Percentiles rank a stretch among this genome's conserved stretches.
These are phyloP conservation scores for Cantharis lateralis DNA, from an alignment of 2,888 invertebrate species.

Conservation along the genomic window DNA sequence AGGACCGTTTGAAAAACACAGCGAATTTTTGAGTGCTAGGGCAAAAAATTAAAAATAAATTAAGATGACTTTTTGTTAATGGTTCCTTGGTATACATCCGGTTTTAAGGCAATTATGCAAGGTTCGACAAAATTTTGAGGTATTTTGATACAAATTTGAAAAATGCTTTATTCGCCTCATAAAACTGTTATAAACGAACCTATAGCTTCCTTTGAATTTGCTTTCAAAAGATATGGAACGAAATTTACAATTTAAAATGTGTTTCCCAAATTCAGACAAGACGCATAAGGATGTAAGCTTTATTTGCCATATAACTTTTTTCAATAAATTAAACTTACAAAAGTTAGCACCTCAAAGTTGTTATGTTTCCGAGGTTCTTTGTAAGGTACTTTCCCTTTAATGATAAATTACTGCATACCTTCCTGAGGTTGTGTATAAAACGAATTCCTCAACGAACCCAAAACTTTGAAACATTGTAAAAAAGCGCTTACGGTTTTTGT, in stretches of 20 bases:
- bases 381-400: constrained; percentile 18
- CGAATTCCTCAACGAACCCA: constrained; percentile 30
- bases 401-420: constrained; percentile 35
- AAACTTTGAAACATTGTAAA: constrained; percentile 7
- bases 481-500: constrained; percentile 8
- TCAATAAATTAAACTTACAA: constrained; percentile 25
- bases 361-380: constrained; percentile 26
- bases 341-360: constrained; percentile 27
- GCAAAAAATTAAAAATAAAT: neutral
- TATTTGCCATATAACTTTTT: constrained; percentile 15
- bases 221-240: neutral
- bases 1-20: no score
- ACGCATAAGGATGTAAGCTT: constrained; percentile 15
- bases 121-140: neutral
- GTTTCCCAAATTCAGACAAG: constrained; percentile 12
- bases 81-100: neutral
- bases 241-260: constrained; percentile 4
- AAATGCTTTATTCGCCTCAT: neutral
- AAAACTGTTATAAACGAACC: neutral
- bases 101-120: neutral
- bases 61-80: neutral
- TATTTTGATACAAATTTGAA: neutral
- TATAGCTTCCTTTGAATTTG: neutral
- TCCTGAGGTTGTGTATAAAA: constrained; percentile 31
- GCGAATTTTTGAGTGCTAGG: no score